Conservation (phyloP, 2,888 invertebrate genomes). For the Eupeodes latifasciatus region DNA sequence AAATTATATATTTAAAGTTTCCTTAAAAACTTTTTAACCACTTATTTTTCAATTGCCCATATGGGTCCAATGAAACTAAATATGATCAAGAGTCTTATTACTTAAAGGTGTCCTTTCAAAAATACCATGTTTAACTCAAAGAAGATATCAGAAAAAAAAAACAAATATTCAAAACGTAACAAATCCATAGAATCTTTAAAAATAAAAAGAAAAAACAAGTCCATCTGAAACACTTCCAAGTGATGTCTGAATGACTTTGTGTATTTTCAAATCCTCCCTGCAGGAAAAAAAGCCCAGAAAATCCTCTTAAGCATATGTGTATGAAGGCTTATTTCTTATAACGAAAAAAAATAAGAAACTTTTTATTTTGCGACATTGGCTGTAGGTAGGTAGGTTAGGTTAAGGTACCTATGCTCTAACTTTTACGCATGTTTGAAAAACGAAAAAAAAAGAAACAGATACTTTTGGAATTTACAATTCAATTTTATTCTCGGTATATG, state of each 20-base stretch:
- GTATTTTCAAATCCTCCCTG: not conserved
- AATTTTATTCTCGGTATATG: conserved; percentile 54
- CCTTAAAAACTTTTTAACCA: not conserved
- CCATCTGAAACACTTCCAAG: conserved; percentile 25
- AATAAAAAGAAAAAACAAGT: not conserved
- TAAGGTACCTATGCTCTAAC: not conserved
- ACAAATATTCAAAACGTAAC: not conserved
- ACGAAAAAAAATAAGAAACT: not conserved
- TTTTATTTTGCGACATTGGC: not conserved
- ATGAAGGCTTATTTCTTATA: not conserved
- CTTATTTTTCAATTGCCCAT: not conserved
- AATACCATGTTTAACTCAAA: not conserved
- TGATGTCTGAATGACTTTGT: conserved; percentile 17
- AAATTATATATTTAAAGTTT: too few relatives aligned
- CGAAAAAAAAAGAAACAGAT: conserved; percentile 19
- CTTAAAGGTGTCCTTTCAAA: not conserved
- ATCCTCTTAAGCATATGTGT: conserved; percentile 21
- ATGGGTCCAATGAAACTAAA: not conserved
- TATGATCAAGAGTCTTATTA: not conserved
- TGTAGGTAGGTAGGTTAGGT: not conserved
- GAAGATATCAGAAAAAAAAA: not conserved
- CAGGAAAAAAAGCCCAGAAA: not conserved
- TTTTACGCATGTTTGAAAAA: not conserved
- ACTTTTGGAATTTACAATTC: conserved; percentile 62
- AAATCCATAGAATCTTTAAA: not conserved